Conservation (phyloP, 2,113 vertebrate species). For the Microtus pennsylvanicus region DNA sequence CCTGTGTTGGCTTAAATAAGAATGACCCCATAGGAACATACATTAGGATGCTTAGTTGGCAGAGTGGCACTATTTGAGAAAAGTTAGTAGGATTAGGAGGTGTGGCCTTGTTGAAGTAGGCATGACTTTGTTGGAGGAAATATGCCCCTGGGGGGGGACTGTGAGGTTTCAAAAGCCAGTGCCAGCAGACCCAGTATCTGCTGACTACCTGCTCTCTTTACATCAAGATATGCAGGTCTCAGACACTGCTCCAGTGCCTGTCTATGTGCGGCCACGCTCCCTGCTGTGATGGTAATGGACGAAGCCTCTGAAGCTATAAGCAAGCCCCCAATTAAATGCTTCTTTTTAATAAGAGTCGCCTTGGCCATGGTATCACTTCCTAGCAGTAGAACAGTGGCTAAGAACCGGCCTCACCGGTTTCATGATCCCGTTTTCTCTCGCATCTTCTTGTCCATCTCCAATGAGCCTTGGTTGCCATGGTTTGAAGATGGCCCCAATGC, state of each 20-base stretch:
- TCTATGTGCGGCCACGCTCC: not conserved
- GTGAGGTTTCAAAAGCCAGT: not conserved
- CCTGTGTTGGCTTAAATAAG: not conserved
- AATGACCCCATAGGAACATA: not conserved
- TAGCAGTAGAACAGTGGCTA: not conserved
- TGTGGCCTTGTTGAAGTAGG: not conserved
- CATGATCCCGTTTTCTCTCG: rapidly evolving
- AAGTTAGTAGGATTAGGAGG: not conserved
- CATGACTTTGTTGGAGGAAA: not conserved
- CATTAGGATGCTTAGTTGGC: not conserved
- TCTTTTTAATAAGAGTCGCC: not conserved
- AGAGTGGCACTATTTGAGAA: not conserved
- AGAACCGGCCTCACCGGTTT: not conserved
- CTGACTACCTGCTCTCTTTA: not conserved
- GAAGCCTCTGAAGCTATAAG: no score
- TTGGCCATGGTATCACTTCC: not conserved
- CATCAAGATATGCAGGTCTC: not conserved
- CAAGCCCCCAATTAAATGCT: not conserved
- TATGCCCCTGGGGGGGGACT: not conserved
- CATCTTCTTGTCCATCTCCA: not conserved
- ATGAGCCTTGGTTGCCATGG: not conserved
- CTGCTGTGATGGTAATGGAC: not conserved
- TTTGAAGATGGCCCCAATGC: not conserved
- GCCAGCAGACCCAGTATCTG: not conserved
- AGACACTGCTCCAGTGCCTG: not conserved